Conservation (phyloP, 2,797 vertebrate genomes). For the Anguilla anguilla region DNA sequence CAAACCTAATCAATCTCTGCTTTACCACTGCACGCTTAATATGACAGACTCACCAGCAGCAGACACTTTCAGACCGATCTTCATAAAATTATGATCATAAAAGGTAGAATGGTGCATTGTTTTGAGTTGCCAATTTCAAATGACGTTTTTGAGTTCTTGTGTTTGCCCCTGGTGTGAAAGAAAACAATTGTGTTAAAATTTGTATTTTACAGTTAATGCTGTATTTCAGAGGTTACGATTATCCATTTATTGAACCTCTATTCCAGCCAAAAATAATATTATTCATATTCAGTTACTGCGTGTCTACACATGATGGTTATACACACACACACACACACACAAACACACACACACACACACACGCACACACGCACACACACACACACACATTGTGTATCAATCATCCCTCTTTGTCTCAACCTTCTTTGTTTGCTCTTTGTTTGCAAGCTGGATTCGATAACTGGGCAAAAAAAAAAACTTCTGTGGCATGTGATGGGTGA, state of each 20-base stretch:
- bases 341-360: no score
- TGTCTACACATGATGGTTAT: no score
- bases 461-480: no score
- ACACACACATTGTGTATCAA: no score
- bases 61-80: neutral
- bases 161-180: conserved; percentile 63
- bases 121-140: conserved; percentile 66
- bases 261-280: no score
- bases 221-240: conserved; percentile 82
- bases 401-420: no score
- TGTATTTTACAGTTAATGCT: conserved; percentile 71
- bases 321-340: no score
- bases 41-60: neutral
- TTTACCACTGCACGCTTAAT: neutral
- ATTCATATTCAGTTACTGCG: no score
- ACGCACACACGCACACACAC: no score
- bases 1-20: neutral
- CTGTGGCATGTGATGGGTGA: no score
- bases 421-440: no score
- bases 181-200: conserved; percentile 70
- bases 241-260: conserved; percentile 60
- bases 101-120: conserved; percentile 65
- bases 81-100: neutral
- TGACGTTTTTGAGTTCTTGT: conserved; percentile 58
- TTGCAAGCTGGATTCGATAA: no score